Evolutionary conservation across 2,113 vertebrate genomes (phyloP), one percentile per base, ranked within the genome.

Genomic region (Balaeniceps rex): DNA sequence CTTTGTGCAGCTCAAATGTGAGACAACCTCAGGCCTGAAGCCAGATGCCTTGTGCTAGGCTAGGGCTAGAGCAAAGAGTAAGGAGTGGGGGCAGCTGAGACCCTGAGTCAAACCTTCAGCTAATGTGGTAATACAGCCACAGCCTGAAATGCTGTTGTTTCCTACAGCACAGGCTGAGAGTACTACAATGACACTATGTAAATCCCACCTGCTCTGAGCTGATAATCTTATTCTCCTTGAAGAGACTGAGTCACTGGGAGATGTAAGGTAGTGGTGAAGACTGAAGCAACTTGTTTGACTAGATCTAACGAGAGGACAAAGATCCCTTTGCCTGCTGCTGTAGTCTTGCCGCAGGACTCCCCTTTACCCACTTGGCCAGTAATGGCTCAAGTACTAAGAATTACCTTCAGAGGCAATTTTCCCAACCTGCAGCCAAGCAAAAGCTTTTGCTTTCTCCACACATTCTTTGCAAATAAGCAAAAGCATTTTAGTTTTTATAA

Each of bases 121-220:
- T 57, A n/a, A 36, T 8, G 12, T 36, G 9, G 4, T 29, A 28
- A 47, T 14, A 70, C 6, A 75, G 16, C 26, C 49, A 24, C 44
- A 58, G 31, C 18, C 42, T 34, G 54, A 74, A 68, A 47, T 46
- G 14, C 7, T 58, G 5, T 16, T 58, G 38, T 14, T 60, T 42
- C 40, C 52, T 51, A 14, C 47, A 61, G 33, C 15, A 46, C 29
- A 38, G 52, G 15, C 38, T 63, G 46, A 55, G 26, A n/a, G 21
- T 23, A 44, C 5, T 28, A n/a, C 46, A 40, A 10, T 42, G 78
- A 36, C 1, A 0, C 63, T 14, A 8, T 1, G 2, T 26, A 38
- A 57, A 40, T 57, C 24, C 40, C 42, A 55, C 85, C 26, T 11
- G 14, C 21, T 47, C 47, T 47, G 21, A 47, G 10, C 10, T 47